Conservation (phyloP, 2,888 invertebrate species). For the Eupeodes latifasciatus region DNA sequence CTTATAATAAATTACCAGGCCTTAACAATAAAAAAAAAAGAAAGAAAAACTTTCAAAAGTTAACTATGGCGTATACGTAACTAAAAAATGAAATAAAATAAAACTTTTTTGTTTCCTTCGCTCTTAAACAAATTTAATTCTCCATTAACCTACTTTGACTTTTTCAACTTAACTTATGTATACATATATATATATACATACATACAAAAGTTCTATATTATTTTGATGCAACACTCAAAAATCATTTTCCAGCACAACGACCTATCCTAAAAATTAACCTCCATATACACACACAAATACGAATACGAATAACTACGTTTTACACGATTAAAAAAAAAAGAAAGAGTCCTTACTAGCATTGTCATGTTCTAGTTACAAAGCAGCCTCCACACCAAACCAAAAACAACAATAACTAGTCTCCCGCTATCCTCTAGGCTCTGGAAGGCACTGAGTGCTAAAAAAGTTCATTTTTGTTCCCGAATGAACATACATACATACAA, state of each 20-base stretch:
- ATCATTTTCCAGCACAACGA: conserved; percentile 41
- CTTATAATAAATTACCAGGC: too few species aligned
- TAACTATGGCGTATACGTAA: conserved; percentile 31
- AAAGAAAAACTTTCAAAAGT: neutral
- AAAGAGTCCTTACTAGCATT: conserved; percentile 17
- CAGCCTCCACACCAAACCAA: conserved; percentile 9
- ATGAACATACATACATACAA: neutral
- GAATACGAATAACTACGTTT: neutral
- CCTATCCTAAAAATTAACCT: conserved; percentile 42
- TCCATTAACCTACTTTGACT: conserved; percentile 41
- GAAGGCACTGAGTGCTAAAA: conserved; percentile 24
- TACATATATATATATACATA: neutral
- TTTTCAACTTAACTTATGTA: neutral
- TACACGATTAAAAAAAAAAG: neutral
- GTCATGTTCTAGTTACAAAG: conserved; percentile 36
- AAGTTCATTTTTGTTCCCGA: conserved; percentile 10
- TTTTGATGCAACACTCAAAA: conserved; percentile 40
- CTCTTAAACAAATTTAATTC: conserved; percentile 8
- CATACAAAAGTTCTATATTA: neutral
- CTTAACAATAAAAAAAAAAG: neutral
- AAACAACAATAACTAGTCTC: neutral
- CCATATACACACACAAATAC: neutral
- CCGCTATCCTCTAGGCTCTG: neutral
- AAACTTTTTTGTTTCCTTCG: neutral
- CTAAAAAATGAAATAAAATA: neutral